Percentiles rank a stretch among this genome's conserved stretches.
These are phyloP conservation scores for Sesamia inferens DNA, from an alignment of 2,888 invertebrate species.

Conservation along the genomic window DNA sequence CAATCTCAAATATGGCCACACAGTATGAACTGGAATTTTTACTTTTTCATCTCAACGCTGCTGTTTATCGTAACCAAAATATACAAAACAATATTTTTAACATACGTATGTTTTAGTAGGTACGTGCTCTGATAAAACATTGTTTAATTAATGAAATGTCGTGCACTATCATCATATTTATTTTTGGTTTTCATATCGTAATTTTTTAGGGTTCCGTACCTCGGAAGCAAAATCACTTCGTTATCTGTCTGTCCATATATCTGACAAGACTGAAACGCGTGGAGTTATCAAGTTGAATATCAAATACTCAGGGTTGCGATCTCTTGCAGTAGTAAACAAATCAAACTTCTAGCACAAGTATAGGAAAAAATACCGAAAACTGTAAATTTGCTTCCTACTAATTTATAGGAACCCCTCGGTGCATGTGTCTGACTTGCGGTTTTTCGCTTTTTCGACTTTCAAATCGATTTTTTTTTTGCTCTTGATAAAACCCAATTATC, in stretches of 20 bases:
- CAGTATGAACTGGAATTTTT: conserved; percentile 32
- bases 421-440: too few relatives aligned
- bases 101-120: conserved; percentile 26
- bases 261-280: too few relatives aligned
- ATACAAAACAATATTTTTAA: conserved; percentile 26
- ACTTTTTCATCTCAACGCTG: conserved; percentile 24
- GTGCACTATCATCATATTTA: conserved; percentile 36
- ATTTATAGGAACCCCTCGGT: too few relatives aligned
- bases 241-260: too few relatives aligned
- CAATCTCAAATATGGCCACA: conserved; percentile 44
- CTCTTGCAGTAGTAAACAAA: too few relatives aligned
- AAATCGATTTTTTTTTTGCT: neutral
- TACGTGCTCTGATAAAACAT: conserved; percentile 32
- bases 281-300: too few relatives aligned
- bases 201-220: neutral
- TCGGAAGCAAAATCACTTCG: too few relatives aligned
- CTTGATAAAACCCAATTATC: conserved; percentile 3
- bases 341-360: too few relatives aligned
- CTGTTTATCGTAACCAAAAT: conserved; percentile 35
- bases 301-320: too few relatives aligned
- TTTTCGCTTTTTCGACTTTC: too few relatives aligned
- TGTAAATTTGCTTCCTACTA: too few relatives aligned
- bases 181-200: conserved; percentile 33
- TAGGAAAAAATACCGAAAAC: too few relatives aligned
- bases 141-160: conserved; percentile 39